Conservation (phyloP, 2,113 vertebrate species). For the Cyphomyrus plagiostoma region DNA sequence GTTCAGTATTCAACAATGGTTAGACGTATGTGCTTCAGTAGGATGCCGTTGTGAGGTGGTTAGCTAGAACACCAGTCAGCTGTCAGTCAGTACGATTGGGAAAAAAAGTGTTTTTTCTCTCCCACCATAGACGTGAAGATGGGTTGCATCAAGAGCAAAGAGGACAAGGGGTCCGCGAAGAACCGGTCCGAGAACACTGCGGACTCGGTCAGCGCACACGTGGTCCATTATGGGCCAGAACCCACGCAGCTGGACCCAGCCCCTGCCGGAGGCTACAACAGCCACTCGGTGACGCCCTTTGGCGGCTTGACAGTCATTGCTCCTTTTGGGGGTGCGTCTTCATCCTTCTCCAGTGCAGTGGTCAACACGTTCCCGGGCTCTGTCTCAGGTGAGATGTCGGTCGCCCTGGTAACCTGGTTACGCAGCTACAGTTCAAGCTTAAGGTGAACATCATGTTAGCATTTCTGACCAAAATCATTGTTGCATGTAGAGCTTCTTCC, state of each 20-base stretch:
- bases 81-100: not conserved
- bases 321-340: conserved; percentile 82
- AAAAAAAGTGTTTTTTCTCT: not conserved
- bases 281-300: conserved; percentile 80
- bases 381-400: conserved; percentile 66
- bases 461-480: not conserved
- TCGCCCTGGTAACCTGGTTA: not conserved
- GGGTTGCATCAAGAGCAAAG: conserved; percentile 95
- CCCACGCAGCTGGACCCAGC: conserved; percentile 69
- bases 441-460: not conserved
- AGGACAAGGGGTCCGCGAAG: conserved; percentile 81
- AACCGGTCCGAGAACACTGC: conserved; percentile 73
- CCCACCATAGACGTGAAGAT: conserved; percentile 64
- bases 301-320: conserved; percentile 81
- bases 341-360: conserved; percentile 74
- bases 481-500: not conserved
- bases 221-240: conserved; percentile 77
- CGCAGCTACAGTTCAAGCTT: not conserved
- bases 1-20: not conserved
- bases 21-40: not conserved
- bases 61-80: not conserved
- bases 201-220: conserved; percentile 60
- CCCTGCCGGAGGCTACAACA: conserved; percentile 65
- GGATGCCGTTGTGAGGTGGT: not conserved
- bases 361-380: conserved; percentile 78